Base-by-base conservation (phyloP, 1,140 invertebrate species). In the Drosophila mauritiana region DNA sequence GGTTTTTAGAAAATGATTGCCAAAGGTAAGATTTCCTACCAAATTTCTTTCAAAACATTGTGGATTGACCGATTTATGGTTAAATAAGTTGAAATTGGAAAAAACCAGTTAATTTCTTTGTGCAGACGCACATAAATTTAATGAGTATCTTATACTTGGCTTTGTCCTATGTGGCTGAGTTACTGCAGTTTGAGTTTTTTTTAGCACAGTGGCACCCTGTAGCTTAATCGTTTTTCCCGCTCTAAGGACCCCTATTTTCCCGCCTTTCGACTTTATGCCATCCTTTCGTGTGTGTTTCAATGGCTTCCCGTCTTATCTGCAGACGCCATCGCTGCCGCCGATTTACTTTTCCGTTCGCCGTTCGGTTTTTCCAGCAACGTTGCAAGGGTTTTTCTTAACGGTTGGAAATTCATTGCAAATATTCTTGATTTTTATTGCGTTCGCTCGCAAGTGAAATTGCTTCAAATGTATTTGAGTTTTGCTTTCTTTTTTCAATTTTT, bases 391-490 rank as follows among this genome's bases (percentile, higher is more conserved):
- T 84, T 72, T 36, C 57, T 58, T 70, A 72, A 72, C 64, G 65
- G 68, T 10, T 70, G 69, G 70, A 56, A 75, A 78, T 78, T 86
- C 83, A 75, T 82, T 78, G 84, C 76, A 84, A 89, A 89, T 89
- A 89, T 89, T 89, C 84, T 89, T 89, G 84, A 89, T 89, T 89
- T 89, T 89, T 89, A 89, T 89, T 89, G 84, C 84, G 84, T 84
- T 89, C 65, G 84, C 65, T 89, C 80, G 80, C 84, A 89, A 89
- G 84, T 89, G 80, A 89, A 89, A 89, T 89, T 89, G 84, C 84
- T 89, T 89, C 80, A 89, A 89, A 84, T 89, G 84, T 89, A 78
- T 89, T 89, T 89, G 84, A 89, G 75, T 82, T 73, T 46, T 57
- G 80, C 56, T 54, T 81, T 20, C 36, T 31, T 51, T 69, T 59